phyloP scores from a whole-genome alignment of 2,113 vertebrate species.

The Hippocampus barbouri region DNA sequence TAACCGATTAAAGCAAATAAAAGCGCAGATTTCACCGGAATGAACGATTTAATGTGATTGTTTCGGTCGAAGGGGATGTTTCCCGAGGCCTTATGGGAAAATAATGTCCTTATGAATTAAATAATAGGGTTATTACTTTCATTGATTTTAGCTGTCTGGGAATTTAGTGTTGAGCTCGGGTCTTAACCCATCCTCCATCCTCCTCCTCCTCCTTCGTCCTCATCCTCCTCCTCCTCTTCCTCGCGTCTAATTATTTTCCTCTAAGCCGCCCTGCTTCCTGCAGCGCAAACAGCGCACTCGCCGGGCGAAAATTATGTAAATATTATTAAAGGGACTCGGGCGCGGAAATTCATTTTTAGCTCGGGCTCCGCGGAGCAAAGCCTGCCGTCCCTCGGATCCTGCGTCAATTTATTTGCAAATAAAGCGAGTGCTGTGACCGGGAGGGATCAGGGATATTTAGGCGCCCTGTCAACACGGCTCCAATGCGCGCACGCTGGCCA shows the following conservation, averaged over 20 bases:
- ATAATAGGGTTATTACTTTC: conserved; percentile 74
- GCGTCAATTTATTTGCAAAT: conserved; percentile 99
- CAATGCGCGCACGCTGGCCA: conserved; percentile 79
- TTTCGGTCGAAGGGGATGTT: conserved; percentile 71
- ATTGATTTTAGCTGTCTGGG: conserved; percentile 74
- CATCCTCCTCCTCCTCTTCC: conserved; percentile 52
- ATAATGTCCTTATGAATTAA: conserved; percentile 73
- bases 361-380: conserved; percentile 78
- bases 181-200: conserved; percentile 53
- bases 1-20: conserved; percentile 52
- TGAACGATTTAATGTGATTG: conserved; percentile 71
- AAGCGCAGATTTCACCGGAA: conserved; percentile 63
- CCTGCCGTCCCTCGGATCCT: conserved; percentile 90
- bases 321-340: conserved; percentile 99
- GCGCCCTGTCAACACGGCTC: conserved; percentile 93
- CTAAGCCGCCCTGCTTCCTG: conserved; percentile 87
- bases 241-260: conserved; percentile 91
- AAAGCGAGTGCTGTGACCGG: conserved; percentile 92
- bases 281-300: conserved; percentile 96
- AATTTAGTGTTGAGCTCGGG: conserved; percentile 62
- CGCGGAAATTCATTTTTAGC: conserved; percentile 94
- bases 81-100: conserved; percentile 68
- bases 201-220: conserved; percentile 33
- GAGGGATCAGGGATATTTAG: conserved; percentile 98
- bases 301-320: conserved; percentile 99